Evolutionary conservation across 2,797 vertebrate species (phyloP).

Genomic region (Furcifer pardalis): DNA sequence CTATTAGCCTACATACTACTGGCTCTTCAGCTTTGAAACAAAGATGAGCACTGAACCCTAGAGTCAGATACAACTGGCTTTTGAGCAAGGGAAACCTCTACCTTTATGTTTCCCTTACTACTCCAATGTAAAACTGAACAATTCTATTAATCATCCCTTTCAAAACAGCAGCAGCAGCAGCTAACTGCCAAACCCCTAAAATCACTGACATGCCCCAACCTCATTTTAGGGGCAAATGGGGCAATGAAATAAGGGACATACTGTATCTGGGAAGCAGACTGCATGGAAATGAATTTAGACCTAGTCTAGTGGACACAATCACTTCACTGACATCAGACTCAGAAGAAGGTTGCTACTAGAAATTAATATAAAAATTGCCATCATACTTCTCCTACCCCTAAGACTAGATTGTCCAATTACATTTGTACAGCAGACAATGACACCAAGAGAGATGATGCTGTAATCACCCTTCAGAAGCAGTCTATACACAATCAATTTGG

Average conservation of each 20-base stretch:
- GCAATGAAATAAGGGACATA: neutral
- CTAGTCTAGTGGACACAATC: neutral
- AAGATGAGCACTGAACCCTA: no score
- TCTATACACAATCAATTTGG: slow-evolving; percentile 15
- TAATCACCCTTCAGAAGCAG: neutral
- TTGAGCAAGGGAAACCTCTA: no score
- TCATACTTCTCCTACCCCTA: no score
- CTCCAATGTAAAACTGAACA: no score
- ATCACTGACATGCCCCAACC: neutral
- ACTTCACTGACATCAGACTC: neutral
- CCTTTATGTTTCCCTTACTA: no score
- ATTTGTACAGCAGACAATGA: neutral
- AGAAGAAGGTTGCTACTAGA: neutral
- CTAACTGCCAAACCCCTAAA: neutral
- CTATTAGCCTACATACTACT: neutral
- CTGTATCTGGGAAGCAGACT: neutral
- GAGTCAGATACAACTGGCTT: no score
- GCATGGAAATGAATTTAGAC: neutral
- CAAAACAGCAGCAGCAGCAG: neutral
- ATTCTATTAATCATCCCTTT: neutral
- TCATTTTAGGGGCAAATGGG: neutral
- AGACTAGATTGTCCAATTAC: neutral
- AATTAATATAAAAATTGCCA: slow-evolving; percentile 5
- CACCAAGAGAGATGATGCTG: neutral
- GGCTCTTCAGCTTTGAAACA: no score